Conservation (phyloP, 2,113 vertebrate genomes). For the Girardinichthys multiradiatus region DNA sequence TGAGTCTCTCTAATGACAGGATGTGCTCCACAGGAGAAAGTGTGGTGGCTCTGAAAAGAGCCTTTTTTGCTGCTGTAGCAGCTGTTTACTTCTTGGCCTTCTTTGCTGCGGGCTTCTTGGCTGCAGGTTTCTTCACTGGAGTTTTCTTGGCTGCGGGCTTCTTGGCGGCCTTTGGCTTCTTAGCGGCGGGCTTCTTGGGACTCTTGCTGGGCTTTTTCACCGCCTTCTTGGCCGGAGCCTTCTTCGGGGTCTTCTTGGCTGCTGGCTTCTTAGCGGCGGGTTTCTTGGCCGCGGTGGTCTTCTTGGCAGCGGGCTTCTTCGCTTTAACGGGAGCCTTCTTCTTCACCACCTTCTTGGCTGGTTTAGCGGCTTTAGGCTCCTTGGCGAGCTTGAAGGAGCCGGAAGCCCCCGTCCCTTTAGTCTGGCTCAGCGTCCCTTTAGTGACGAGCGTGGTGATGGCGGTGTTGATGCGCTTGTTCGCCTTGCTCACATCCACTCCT, state of each 20-base stretch:
- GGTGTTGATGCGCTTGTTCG: too few relatives aligned
- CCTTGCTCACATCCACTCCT: constrained; percentile 38
- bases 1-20: too few relatives aligned
- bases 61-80: neutral
- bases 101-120: constrained; percentile 18
- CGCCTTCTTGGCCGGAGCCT: too few relatives aligned
- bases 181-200: too few relatives aligned
- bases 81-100: constrained; percentile 42
- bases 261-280: constrained; percentile 18
- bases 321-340: too few relatives aligned
- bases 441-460: constrained; percentile 26
- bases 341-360: neutral
- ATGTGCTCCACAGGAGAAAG: neutral
- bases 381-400: constrained; percentile 22
- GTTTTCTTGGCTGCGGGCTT: too few relatives aligned
- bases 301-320: too few relatives aligned
- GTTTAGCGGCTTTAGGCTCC: constrained; percentile 1
- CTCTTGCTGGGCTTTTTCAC: too few relatives aligned
- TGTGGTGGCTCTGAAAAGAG: constrained; percentile 42
- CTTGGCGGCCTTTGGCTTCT: too few relatives aligned
- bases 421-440: constrained; percentile 19
- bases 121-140: neutral
- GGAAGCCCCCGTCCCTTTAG: neutral
- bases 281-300: constrained; percentile 16
- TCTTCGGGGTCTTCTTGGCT: neutral